Conservation (phyloP, 2,113 vertebrate species). For the Pedionomus torquatus region DNA sequence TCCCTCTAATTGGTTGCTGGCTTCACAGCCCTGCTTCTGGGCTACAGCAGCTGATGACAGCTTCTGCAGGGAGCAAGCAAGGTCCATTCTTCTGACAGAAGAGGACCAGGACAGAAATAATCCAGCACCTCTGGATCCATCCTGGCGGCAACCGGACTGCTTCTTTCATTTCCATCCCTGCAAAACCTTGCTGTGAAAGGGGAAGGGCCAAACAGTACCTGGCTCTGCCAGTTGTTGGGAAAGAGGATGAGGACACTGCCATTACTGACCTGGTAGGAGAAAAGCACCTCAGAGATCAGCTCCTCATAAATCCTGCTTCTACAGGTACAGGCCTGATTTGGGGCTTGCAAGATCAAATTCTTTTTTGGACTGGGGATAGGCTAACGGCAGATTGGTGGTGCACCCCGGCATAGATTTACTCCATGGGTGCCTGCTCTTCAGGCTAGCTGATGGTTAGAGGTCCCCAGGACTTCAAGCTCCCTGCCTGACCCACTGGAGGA, state of each 20-base stretch:
- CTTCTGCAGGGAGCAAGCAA: neutral
- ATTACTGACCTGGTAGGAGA: neutral
- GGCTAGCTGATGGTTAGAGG: neutral
- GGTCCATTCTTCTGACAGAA: neutral
- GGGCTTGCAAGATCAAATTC: neutral
- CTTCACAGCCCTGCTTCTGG: neutral
- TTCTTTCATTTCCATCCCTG: neutral
- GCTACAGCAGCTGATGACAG: neutral
- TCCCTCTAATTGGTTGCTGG: neutral
- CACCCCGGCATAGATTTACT: neutral
- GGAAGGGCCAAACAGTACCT: neutral
- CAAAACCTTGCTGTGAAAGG: neutral
- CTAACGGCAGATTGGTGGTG: neutral
- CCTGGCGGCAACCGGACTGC: neutral
- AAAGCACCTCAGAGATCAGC: neutral
- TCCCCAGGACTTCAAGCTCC: neutral
- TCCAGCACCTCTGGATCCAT: neutral
- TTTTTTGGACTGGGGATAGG: neutral
- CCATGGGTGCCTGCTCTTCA: fast-evolving
- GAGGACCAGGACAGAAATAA: neutral
- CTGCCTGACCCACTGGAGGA: neutral
- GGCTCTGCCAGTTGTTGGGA: fast-evolving
- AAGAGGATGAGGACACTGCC: neutral
- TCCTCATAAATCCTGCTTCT: neutral
- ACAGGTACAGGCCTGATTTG: neutral